A percentile compares a stretch with the other conserved stretches of the same genome.
Evolutionary conservation across 1,140 invertebrate genomes (phyloP).

Genomic region (Sminthurinus signatus): DNA sequence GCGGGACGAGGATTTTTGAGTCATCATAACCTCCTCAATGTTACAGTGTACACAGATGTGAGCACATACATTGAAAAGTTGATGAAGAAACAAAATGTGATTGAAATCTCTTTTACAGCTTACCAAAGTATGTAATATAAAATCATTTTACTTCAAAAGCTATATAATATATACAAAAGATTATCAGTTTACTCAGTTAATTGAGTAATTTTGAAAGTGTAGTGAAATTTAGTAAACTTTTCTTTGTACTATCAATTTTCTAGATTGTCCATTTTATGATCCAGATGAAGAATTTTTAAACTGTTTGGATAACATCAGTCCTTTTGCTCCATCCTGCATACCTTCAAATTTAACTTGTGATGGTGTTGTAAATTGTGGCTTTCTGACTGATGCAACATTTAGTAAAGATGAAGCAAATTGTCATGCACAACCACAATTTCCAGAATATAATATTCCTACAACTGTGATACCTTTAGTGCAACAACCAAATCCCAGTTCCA

Average conservation of each 20-base stretch:
- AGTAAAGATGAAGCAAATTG: slow-evolving; percentile 1
- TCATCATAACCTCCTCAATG: background rate
- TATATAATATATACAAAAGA: background rate
- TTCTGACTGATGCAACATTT: slow-evolving; percentile 1
- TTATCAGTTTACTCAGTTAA: background rate
- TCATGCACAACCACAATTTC: no score
- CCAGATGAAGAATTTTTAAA: background rate
- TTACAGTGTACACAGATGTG: slow-evolving; percentile 1
- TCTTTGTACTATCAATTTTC: background rate
- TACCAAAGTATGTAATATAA: slow-evolving; percentile 11
- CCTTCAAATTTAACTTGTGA: slow-evolving; percentile 5
- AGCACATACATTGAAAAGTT: slow-evolving; percentile 9
- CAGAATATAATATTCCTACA: background rate
- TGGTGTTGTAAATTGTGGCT: slow-evolving; percentile 8
- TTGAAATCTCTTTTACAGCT: slow-evolving; percentile 10
- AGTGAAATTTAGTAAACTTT: background rate
- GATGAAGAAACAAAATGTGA: background rate
- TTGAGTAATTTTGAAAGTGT: background rate
- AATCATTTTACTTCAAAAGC: no score
- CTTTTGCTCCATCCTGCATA: slow-evolving; percentile 7
- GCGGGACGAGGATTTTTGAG: background rate
- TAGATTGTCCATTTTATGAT: slow-evolving; percentile 1
- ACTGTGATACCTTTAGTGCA: background rate
- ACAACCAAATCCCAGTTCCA: no score
- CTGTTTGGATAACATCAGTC: slow-evolving; percentile 2